Evolutionary conservation across 2,797 vertebrate genomes (phyloP).

Genomic region (Bucorvus abyssinicus): DNA sequence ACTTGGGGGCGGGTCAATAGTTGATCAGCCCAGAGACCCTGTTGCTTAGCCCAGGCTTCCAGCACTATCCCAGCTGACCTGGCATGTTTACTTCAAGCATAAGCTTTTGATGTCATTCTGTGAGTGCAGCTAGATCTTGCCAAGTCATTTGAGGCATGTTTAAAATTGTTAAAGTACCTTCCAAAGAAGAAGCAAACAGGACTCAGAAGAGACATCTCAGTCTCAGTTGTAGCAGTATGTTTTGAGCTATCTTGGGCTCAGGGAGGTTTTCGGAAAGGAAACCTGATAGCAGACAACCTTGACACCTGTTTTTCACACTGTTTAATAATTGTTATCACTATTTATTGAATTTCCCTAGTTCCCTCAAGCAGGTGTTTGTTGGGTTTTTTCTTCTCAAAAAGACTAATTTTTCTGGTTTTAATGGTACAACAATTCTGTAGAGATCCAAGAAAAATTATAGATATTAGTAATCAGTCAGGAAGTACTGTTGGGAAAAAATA

Average conservation of each 20-base stretch:
- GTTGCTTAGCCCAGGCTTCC: background rate
- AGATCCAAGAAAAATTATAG: background rate
- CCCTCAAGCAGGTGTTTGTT: background rate
- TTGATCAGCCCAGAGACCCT: background rate
- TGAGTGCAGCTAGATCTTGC: background rate
- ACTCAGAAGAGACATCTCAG: background rate
- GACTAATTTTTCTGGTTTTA: background rate
- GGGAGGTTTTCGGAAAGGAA: background rate
- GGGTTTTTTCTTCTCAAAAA: background rate
- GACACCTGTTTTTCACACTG: background rate
- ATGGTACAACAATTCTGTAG: background rate
- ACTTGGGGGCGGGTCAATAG: background rate
- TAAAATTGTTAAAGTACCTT: background rate
- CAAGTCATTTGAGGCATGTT: accelerated
- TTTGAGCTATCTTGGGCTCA: background rate
- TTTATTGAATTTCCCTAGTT: background rate
- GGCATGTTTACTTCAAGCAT: background rate
- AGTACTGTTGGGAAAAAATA: background rate
- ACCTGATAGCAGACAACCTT: background rate
- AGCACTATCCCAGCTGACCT: background rate
- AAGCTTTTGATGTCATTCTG: background rate
- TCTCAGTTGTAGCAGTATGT: background rate
- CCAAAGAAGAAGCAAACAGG: background rate
- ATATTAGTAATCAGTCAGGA: background rate
- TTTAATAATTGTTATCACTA: background rate